Base-by-base conservation (phyloP, 2,113 vertebrate species). In the Bubo blakistoni region DNA sequence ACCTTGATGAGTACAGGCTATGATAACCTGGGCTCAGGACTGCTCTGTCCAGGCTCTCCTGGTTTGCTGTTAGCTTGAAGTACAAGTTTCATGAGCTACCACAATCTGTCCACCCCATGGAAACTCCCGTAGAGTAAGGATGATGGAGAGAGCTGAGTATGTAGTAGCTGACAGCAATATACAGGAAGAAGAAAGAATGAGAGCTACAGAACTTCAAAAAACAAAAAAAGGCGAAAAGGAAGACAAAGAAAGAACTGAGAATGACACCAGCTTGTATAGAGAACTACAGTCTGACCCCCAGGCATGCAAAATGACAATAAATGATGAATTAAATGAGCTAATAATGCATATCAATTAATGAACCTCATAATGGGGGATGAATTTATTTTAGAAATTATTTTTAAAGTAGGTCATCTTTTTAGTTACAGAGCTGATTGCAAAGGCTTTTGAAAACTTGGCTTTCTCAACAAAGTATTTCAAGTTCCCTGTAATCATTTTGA, bases 341-440 rank as follows among this genome's bases (percentile, higher is more conserved):
- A 86, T 62, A 73, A 86, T 70, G 46, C 12, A 11, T 78, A 38
- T 77, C 21, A 87, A 52, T 40, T 77, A 89, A 76, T 47, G 67
- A 81, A 71, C 13, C 44, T 72, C 44, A 61, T 81, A 88, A 84
- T 46, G 30, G 49, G 29, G 27, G 16, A 11, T 61, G 26, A 47
- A 81, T 66, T 87, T 83, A 73, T 52, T 81, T 88, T 51, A 87
- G 66, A 69, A 77, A 58, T 70, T 38, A 21, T 34, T 94, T 81
- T 76, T 58, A 27, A 88, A 93, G 40, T 29, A 51, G 42, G 7
- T 34, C 38, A 73, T 91, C 20, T 76, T 74, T 72, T 58, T 40
- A 65, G 19, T 84, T 81, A 90, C 29, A 57, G 86, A 94, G 36
- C 36, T 95, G 86, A 96, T 94, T 96, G 78, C 58, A 94, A 84